Conservation (phyloP, 2,113 vertebrate species). For the Phycodurus eques region DNA sequence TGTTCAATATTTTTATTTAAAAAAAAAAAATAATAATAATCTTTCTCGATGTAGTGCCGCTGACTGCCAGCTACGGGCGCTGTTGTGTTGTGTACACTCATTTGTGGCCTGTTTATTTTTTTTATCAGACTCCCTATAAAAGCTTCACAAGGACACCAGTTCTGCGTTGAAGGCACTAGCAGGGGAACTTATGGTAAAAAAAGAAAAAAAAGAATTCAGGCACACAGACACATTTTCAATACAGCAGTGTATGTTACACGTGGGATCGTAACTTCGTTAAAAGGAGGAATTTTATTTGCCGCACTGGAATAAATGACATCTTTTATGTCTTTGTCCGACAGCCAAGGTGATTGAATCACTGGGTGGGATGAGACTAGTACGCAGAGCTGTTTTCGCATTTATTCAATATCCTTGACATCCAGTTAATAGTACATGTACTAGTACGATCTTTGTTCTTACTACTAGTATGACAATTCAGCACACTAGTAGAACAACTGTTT, state of each 20-base stretch:
- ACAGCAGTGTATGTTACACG: not conserved
- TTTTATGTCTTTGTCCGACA: not conserved
- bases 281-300: not conserved
- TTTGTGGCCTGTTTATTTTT: conserved; percentile 16
- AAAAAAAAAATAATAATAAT: not conserved
- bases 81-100: conserved; percentile 5
- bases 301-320: not conserved
- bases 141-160: conserved; percentile 8
- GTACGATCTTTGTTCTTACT: too few relatives aligned
- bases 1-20: not conserved
- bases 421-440: too few relatives aligned
- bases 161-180: not conserved
- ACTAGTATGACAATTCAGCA: too few relatives aligned
- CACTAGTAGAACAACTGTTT: too few relatives aligned
- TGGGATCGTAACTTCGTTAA: not conserved
- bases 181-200: not conserved
- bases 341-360: conserved; percentile 14
- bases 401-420: too few relatives aligned
- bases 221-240: not conserved
- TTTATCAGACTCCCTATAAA: conserved; percentile 10
- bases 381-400: not conserved
- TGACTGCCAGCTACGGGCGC: conserved; percentile 50
- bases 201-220: not conserved
- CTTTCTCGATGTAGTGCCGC: not conserved
- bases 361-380: not conserved